Conservation (phyloP, 2,888 invertebrate species). For the Nebria brevicollis region DNA sequence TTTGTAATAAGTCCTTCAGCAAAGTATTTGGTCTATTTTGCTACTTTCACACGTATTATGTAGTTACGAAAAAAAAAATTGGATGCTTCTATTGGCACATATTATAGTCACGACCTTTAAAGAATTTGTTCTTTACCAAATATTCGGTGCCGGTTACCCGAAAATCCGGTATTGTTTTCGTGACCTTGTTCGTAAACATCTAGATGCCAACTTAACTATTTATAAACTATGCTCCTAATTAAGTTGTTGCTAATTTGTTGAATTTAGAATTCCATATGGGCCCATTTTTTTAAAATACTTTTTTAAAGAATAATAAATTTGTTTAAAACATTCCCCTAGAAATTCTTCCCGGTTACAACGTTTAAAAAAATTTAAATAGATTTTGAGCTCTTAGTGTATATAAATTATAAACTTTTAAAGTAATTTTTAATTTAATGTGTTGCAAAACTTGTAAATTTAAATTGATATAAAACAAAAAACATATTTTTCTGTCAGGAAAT, state of each 20-base stretch:
- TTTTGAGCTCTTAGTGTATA: too few relatives aligned
- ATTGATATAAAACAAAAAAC: too few relatives aligned
- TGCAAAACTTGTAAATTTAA: too few relatives aligned
- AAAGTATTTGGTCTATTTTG: neutral
- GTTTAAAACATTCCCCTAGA: too few relatives aligned
- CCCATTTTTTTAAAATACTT: too few relatives aligned
- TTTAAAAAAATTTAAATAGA: too few relatives aligned
- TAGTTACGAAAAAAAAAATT: neutral
- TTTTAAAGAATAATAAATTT: too few relatives aligned
- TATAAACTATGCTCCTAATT: neutral
- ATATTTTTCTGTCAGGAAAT: too few relatives aligned
- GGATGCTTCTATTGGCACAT: neutral
- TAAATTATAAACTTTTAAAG: too few relatives aligned
- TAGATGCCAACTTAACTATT: neutral
- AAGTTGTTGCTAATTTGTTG: neutral
- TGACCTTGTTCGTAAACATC: neutral
- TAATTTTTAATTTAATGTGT: too few relatives aligned
- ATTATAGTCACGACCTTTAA: neutral
- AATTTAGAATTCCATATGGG: neutral
- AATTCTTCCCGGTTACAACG: too few relatives aligned
- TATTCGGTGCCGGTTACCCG: neutral
- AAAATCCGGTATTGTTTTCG: constrained; percentile 23
- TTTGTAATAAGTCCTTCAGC: neutral
- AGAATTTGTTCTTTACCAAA: neutral
- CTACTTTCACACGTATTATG: constrained; percentile 8